These are phyloP conservation scores for Eurytoma californica DNA, from an alignment of 2,888 invertebrate genomes.

Conservation along the genomic window DNA sequence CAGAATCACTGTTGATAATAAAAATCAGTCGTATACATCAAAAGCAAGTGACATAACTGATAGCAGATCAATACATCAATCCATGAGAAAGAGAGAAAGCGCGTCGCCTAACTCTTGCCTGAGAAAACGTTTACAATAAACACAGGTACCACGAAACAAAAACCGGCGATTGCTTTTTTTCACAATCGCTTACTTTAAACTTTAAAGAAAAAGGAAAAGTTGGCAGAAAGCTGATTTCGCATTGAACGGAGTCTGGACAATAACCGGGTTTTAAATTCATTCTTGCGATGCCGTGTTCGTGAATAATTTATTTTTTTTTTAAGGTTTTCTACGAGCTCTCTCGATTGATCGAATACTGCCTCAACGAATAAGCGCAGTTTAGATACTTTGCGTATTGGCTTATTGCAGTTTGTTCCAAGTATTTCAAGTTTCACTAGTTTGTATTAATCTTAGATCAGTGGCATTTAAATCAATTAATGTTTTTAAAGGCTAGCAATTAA, in stretches of 20 bases:
- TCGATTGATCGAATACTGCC: no score
- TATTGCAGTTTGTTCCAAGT: no score
- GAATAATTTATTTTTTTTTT: neutral
- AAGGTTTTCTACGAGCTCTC: neutral
- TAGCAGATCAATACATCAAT: neutral
- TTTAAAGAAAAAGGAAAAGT: neutral
- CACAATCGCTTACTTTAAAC: neutral
- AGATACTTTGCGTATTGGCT: no score
- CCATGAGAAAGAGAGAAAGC: neutral
- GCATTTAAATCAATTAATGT: no score
- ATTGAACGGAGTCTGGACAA: neutral
- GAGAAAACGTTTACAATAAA: no score
- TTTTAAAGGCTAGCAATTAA: no score
- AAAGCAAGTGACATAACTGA: slow-evolving; percentile 38
- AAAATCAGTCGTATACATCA: slow-evolving; percentile 6
- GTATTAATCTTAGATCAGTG: no score
- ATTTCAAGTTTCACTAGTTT: no score
- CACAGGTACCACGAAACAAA: neutral
- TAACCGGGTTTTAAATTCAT: neutral
- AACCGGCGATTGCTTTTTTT: neutral
- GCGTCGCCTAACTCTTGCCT: neutral
- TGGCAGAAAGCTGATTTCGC: neutral
- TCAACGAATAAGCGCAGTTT: no score
- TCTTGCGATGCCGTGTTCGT: neutral
- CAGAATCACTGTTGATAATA: neutral